Evolutionary conservation across 2,797 vertebrate species (phyloP).

Genomic region (Tenualosa ilisha): DNA sequence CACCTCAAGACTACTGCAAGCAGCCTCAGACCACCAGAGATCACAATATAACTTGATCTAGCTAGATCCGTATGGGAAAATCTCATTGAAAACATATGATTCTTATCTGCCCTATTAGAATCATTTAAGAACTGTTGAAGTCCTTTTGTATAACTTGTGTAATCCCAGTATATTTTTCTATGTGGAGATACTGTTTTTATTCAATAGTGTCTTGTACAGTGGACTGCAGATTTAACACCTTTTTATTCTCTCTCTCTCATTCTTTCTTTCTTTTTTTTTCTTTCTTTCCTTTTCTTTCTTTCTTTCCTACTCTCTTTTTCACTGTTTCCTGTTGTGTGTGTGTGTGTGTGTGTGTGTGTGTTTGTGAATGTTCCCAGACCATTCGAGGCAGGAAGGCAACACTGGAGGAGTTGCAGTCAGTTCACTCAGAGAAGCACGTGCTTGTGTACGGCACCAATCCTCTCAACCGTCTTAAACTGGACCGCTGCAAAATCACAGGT

Average conservation of each 20-base stretch:
- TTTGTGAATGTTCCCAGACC: conserved; percentile 72
- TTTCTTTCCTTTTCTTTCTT: too few species aligned
- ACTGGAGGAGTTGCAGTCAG: conserved; percentile 92
- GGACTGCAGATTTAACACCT: too few species aligned
- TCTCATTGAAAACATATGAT: too few species aligned
- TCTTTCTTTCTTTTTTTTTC: background rate
- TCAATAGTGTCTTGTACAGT: too few species aligned
- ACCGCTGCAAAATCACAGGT: conserved; percentile 94
- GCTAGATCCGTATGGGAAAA: too few species aligned
- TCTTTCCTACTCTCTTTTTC: too few species aligned
- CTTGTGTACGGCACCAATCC: conserved; percentile 96
- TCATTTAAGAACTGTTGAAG: too few species aligned
- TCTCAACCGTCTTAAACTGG: conserved; percentile 93
- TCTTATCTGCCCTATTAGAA: too few species aligned
- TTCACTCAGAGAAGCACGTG: conserved; percentile 89
- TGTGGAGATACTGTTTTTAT: too few species aligned
- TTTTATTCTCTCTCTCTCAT: background rate
- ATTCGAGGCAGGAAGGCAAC: conserved; percentile 93
- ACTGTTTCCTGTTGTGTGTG: background rate
- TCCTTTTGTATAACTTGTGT: too few species aligned
- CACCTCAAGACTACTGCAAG: background rate
- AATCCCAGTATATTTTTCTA: too few species aligned
- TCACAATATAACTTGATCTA: background rate
- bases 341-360: conserved; percentile 12
- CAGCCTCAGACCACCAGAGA: background rate